Evolutionary conservation across 2,113 vertebrate species (phyloP).

Genomic region (Platichthys stellatus): DNA sequence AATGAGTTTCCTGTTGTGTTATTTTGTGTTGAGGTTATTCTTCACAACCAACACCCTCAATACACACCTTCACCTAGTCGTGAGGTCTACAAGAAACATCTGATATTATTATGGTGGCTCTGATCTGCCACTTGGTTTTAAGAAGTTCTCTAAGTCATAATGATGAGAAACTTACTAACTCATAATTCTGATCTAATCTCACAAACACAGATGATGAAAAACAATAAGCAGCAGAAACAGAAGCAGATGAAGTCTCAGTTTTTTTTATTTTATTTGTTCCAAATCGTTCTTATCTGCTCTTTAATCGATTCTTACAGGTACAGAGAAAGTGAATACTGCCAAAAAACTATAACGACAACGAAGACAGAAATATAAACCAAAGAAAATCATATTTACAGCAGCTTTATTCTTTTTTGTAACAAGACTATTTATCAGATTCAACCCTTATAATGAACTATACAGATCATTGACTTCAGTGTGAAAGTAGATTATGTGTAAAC

Average conservation of each 20-base stretch:
- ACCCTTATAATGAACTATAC: constrained; percentile 19
- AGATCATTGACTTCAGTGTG: constrained; percentile 14
- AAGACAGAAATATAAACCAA: neutral
- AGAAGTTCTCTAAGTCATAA: too few species aligned
- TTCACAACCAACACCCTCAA: constrained; percentile 15
- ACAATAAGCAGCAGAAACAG: neutral
- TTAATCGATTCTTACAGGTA: neutral
- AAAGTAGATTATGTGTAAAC: neutral
- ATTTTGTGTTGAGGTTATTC: neutral
- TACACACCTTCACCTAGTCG: neutral
- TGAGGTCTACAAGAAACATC: too few species aligned
- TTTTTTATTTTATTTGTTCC: neutral
- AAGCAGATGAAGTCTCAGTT: too few species aligned
- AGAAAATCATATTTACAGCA: neutral
- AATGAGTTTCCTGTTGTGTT: constrained; percentile 31
- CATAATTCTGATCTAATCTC: too few species aligned
- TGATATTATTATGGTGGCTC: too few species aligned
- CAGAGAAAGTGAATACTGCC: neutral
- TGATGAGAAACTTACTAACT: too few species aligned
- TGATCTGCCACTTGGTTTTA: too few species aligned
- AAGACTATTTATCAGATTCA: constrained; percentile 6
- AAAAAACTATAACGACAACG: neutral
- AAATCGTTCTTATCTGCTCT: neutral
- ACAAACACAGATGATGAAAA: neutral
- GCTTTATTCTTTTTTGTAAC: neutral